phyloP scores from a whole-genome alignment of 2,888 invertebrate genomes.

The Pollenia angustigena region DNA sequence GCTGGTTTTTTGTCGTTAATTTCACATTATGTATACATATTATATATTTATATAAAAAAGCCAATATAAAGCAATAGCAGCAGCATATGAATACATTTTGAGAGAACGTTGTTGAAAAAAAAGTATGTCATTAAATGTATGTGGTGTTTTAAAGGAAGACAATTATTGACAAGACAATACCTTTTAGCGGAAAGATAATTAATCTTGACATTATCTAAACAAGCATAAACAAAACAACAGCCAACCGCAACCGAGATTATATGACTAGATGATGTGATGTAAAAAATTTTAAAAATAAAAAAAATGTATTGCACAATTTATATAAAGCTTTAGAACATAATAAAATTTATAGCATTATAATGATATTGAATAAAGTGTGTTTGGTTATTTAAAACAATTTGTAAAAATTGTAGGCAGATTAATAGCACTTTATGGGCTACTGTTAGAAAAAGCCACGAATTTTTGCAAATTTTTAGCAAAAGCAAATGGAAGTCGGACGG shows the following conservation, averaged over 20 bases:
- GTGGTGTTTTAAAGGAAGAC: constrained; percentile 74
- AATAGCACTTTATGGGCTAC: too few species aligned
- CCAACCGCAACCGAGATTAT: constrained; percentile 65
- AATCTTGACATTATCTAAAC: constrained; percentile 78
- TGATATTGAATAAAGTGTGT: neutral
- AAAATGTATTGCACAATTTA: constrained; percentile 39
- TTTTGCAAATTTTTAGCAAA: too few species aligned
- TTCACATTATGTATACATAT: neutral
- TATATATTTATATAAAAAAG: neutral
- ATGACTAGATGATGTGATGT: constrained; percentile 43
- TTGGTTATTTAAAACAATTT: neutral
- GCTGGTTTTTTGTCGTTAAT: neutral
- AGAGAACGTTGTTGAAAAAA: constrained; percentile 42
- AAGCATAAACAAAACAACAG: constrained; percentile 69
- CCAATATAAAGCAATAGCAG: constrained; percentile 11
- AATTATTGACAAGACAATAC: constrained; percentile 78
- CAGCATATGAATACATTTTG: constrained; percentile 1
- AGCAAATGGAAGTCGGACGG: too few species aligned
- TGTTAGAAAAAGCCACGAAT: too few species aligned
- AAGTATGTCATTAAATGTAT: constrained; percentile 69
- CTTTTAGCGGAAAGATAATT: constrained; percentile 76
- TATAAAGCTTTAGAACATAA: constrained; percentile 38
- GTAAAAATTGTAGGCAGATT: too few species aligned
- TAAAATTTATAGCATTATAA: neutral
- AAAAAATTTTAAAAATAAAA: neutral